Evolutionary conservation across 2,113 vertebrate species (phyloP).

Genomic region (Mormyrus iriodes): DNA sequence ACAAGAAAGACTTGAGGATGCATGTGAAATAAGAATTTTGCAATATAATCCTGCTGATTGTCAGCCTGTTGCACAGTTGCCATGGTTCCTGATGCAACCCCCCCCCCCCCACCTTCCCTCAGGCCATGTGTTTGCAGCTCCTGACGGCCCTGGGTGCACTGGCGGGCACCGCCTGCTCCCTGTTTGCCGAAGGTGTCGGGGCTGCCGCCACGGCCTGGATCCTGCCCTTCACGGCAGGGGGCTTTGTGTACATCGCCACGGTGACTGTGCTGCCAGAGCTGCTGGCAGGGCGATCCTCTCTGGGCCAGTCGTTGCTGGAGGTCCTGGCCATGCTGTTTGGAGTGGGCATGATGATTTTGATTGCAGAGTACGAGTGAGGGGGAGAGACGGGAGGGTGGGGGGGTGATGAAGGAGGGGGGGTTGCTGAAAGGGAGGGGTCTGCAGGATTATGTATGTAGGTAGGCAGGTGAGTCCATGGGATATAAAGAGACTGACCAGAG

Average conservation of each 20-base stretch:
- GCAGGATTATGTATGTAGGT: background rate
- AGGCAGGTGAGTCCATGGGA: background rate
- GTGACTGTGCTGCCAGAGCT: constrained; percentile 85
- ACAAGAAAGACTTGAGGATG: background rate
- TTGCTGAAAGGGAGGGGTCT: background rate
- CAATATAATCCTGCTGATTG: background rate
- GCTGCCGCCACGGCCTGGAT: constrained; percentile 78
- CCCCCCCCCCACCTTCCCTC: constrained; percentile 14
- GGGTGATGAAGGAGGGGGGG: background rate
- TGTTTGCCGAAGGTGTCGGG: constrained; percentile 77
- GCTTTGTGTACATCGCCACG: constrained; percentile 86
- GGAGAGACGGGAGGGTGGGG: background rate
- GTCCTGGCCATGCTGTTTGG: constrained; percentile 76
- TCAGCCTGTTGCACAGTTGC: background rate
- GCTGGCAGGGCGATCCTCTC: constrained; percentile 68
- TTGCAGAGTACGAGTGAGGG: constrained; percentile 75
- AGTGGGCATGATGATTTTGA: constrained; percentile 84
- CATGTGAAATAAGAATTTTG: background rate
- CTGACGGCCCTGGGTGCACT: constrained; percentile 78
- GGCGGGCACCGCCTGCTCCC: constrained; percentile 77
- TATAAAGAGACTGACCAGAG: background rate
- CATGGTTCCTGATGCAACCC: background rate
- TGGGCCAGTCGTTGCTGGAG: constrained; percentile 75
- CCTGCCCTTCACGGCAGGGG: constrained; percentile 84
- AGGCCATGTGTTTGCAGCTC: constrained; percentile 89